Evolutionary conservation across 37 sponge, comb jelly and placozoan genomes (phyloP).

Genomic region (Chondrosia reniformis): DNA sequence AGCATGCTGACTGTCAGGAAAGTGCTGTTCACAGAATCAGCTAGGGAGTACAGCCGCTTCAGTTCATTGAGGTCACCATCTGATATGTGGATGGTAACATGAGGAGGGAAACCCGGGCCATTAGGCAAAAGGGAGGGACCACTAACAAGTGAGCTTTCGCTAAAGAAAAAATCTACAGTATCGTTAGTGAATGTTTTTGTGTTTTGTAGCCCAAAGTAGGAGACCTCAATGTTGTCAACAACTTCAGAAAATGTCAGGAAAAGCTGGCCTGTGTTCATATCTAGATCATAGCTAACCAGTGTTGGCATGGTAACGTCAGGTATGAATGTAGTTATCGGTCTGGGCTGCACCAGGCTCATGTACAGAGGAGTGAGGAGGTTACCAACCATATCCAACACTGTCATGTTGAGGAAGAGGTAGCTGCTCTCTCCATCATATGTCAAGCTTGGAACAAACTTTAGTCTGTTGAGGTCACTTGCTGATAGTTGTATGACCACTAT

Average conservation of each 20-base stretch:
- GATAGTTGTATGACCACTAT: constrained; percentile 48
- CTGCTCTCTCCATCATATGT: constrained; percentile 35
- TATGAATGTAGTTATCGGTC: constrained; percentile 51
- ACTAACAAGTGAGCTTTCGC: constrained; percentile 10
- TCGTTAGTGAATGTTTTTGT: constrained; percentile 24
- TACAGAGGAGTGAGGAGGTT: constrained; percentile 66
- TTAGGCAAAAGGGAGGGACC: constrained; percentile 76
- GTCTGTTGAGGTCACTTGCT: constrained; percentile 60
- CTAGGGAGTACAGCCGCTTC: constrained; percentile 47
- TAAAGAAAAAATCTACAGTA: constrained; percentile 26
- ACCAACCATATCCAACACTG: constrained; percentile 76
- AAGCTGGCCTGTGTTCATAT: constrained; percentile 65
- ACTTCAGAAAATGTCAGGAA: constrained; percentile 83
- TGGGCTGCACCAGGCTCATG: constrained; percentile 48
- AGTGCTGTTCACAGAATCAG: constrained; percentile 44
- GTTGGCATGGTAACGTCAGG: constrained; percentile 49
- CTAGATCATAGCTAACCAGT: constrained; percentile 62
- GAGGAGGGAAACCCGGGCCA: constrained; percentile 82
- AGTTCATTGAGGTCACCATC: constrained; percentile 68
- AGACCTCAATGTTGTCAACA: constrained; percentile 50
- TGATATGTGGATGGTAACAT: constrained; percentile 55
- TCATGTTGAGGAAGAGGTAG: constrained; percentile 49
- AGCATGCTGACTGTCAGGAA: constrained; percentile 45
- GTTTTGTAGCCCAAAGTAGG: constrained; percentile 43
- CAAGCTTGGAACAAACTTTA: constrained; percentile 75